A percentile compares a stretch with the other conserved stretches of the same genome.
phyloP scores from a whole-genome alignment of 1,140 invertebrate species.

The Neotoxoptera formosana region DNA sequence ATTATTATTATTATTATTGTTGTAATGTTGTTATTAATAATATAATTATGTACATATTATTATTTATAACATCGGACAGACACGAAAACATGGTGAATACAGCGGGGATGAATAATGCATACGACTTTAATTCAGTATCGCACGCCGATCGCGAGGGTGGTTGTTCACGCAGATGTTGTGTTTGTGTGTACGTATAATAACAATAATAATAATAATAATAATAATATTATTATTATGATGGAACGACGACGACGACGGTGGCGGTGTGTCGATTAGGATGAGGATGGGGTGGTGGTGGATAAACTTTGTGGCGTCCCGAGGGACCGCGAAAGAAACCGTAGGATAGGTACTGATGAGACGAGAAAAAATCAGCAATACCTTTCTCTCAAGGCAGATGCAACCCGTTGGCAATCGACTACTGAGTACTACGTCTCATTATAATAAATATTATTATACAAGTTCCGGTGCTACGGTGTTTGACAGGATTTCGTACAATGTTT shows the following conservation, averaged over 20 bases:
- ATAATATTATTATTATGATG: no score
- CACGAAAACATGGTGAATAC: constrained; percentile 27
- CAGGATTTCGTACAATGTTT: neutral
- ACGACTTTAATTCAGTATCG: neutral
- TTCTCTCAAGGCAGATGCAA: neutral
- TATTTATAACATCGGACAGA: neutral
- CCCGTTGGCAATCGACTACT: neutral
- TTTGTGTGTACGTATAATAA: neutral
- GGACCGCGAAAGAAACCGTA: neutral
- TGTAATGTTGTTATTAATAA: neutral
- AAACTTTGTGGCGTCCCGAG: neutral
- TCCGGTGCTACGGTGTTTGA: neutral
- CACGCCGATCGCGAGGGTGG: neutral
- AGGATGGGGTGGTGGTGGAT: neutral
- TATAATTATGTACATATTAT: constrained; percentile 4
- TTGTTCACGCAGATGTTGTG: neutral
- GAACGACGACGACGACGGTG: neutral
- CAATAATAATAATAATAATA: neutral
- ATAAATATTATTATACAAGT: neutral
- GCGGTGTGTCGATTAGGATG: neutral
- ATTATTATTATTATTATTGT: neutral
- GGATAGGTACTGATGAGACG: neutral
- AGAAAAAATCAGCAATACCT: neutral
- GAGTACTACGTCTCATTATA: neutral
- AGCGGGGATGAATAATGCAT: constrained; percentile 40